Percentiles rank a stretch among this genome's conserved stretches.
Conservation (phyloP, 1,140 invertebrate species). For the Holotrichia oblita region DNA sequence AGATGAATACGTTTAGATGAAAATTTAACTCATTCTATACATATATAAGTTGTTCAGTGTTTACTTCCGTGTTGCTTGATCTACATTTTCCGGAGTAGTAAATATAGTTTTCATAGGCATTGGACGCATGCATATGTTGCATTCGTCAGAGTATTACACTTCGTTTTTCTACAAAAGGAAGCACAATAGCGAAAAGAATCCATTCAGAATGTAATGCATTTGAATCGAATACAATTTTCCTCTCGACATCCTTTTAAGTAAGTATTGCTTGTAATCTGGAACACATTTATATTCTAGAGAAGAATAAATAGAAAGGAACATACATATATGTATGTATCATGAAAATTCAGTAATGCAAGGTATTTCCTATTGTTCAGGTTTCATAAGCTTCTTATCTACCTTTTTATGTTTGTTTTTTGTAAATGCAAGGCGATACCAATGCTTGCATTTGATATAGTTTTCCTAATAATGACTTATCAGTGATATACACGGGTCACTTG, state of each 20-base stretch:
- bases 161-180: not conserved
- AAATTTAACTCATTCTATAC: not conserved
- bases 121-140: not conserved
- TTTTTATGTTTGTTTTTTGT: no score
- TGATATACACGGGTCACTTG: no score
- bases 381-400: no score
- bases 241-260: not conserved
- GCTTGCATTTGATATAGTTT: no score
- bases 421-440: no score
- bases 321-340: no score
- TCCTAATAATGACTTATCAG: no score
- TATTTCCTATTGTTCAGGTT: no score
- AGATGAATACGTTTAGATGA: conserved; percentile 6
- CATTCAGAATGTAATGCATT: not conserved
- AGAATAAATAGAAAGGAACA: no score
- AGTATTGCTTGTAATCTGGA: no score
- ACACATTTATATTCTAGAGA: no score
- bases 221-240: not conserved
- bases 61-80: not conserved
- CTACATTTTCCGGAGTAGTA: not conserved
- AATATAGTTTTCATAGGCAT: not conserved
- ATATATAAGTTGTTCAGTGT: not conserved
- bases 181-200: not conserved
- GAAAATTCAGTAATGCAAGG: no score
- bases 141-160: not conserved